Percentiles rank a stretch among this genome's conserved stretches.
Conservation (phyloP, 2,113 vertebrate species). For the Microtus oregoni region DNA sequence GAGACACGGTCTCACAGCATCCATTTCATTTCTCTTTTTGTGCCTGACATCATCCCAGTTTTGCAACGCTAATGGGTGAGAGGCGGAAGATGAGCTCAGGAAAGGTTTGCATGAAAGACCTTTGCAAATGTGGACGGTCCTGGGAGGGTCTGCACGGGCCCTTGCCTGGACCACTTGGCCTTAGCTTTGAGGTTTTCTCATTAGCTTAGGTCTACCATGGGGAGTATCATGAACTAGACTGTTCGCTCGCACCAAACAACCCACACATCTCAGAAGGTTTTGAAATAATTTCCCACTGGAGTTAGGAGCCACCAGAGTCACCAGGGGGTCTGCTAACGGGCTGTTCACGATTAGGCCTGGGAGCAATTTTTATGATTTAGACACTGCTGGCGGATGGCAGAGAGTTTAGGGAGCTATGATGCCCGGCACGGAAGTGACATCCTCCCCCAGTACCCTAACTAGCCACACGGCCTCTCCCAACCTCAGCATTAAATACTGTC, state of each 20-base stretch:
- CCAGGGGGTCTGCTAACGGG: background rate
- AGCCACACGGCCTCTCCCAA: fast-evolving
- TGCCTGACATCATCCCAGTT: background rate
- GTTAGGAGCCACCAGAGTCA: background rate
- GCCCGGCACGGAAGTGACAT: background rate
- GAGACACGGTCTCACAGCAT: background rate
- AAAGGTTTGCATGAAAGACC: background rate
- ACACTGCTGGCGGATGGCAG: background rate
- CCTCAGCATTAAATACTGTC: background rate
- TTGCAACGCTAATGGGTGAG: background rate
- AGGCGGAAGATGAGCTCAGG: background rate
- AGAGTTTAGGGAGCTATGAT: background rate
- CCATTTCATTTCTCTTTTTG: background rate
- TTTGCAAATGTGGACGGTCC: background rate
- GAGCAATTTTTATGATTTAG: background rate
- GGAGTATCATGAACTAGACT: background rate
- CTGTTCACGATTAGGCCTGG: background rate
- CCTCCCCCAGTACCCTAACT: background rate
- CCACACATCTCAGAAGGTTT: background rate
- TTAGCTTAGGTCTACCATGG: background rate
- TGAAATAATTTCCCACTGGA: background rate
- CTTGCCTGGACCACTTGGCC: background rate
- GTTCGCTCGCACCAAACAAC: background rate
- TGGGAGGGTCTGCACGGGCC: background rate
- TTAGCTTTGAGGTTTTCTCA: background rate